Percentiles rank a stretch among this genome's conserved stretches.
Conservation (phyloP, 2,113 vertebrate genomes). For the Myrmecobius fasciatus region DNA sequence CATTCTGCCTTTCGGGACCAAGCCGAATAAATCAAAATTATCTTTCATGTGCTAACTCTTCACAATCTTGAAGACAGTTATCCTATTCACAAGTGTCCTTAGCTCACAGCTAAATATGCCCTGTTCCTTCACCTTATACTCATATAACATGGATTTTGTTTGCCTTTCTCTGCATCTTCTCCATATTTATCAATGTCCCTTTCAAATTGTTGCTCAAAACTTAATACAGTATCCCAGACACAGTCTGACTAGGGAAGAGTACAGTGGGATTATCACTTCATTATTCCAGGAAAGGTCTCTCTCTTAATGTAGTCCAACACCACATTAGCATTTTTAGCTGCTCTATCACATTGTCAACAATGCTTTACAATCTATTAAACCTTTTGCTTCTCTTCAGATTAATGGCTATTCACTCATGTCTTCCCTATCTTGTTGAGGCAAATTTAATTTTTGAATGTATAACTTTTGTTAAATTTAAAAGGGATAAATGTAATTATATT, state of each 20-base stretch:
- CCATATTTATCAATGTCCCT: neutral
- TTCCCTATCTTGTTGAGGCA: slow-evolving; percentile 9
- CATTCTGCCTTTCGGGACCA: neutral
- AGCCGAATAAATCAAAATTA: neutral
- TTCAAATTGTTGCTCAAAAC: neutral
- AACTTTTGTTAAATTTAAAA: slow-evolving; percentile 32
- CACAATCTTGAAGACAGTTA: neutral
- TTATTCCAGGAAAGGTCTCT: neutral
- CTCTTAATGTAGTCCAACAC: neutral
- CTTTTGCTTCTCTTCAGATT: slow-evolving; percentile 6
- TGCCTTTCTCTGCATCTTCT: neutral
- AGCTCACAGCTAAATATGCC: neutral
- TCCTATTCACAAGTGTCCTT: neutral
- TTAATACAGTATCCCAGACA: neutral
- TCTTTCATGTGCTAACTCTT: neutral
- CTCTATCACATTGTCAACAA: neutral
- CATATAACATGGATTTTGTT: neutral
- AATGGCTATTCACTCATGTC: neutral
- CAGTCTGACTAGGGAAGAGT: neutral
- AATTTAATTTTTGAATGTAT: neutral
- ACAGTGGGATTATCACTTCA: neutral
- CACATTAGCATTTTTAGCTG: neutral
- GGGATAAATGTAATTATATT: slow-evolving; percentile 13
- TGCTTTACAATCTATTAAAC: slow-evolving; percentile 2
- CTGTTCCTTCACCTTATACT: neutral